These are phyloP conservation scores for Portunus trituberculatus DNA, from an alignment of 1,140 invertebrate species.

Conservation along the genomic window DNA sequence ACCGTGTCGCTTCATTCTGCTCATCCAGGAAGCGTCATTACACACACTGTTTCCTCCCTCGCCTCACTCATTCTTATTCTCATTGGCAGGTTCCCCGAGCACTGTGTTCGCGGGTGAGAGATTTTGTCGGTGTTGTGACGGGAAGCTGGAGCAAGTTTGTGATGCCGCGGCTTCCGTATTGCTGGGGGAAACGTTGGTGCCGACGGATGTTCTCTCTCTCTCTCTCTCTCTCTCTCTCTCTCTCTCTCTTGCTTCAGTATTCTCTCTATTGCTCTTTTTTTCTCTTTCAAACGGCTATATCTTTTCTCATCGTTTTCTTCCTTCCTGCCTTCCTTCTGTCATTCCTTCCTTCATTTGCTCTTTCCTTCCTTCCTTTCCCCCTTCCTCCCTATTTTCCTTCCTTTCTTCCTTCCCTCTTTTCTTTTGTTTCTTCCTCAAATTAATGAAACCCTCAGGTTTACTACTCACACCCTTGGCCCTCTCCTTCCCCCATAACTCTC, in stretches of 20 bases:
- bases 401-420: conserved; percentile 33
- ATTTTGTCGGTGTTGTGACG: neutral
- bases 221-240: too few species aligned
- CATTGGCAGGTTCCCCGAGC: neutral
- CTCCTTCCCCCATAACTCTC: too few species aligned
- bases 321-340: too few species aligned
- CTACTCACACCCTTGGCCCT: too few species aligned
- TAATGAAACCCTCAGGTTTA: too few species aligned
- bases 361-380: neutral
- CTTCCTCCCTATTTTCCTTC: conserved; percentile 24
- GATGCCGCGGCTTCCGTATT: neutral
- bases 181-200: neutral
- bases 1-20: neutral
- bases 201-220: neutral
- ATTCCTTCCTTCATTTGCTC: neutral
- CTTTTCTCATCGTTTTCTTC: too few species aligned
- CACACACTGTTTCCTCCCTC: neutral
- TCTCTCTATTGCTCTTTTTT: neutral
- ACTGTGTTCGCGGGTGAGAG: neutral
- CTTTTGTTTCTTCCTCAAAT: neutral
- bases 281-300: too few species aligned
- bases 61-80: neutral
- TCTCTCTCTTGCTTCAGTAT: neutral
- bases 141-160: neutral
- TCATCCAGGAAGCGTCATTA: neutral